phyloP scores from a whole-genome alignment of 2,113 vertebrate species.

The Circaetus cinerascens region DNA sequence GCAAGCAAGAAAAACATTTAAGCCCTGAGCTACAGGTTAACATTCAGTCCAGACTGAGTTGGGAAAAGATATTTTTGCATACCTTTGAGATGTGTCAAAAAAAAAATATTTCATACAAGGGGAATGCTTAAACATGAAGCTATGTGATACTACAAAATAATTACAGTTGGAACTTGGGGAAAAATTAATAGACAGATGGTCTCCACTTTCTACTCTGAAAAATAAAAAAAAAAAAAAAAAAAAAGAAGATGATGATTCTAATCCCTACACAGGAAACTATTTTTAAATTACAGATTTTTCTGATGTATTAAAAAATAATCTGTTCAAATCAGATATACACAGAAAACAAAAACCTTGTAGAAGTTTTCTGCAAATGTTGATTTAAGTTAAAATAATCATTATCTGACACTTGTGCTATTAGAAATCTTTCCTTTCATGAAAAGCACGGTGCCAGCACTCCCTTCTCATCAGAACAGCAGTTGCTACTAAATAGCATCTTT shows the following conservation, averaged over 20 bases:
- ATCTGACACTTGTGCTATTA: background rate
- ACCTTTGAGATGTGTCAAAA: background rate
- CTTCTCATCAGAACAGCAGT: background rate
- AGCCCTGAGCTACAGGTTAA: background rate
- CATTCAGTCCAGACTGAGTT: background rate
- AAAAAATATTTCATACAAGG: background rate
- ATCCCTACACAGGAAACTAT: background rate
- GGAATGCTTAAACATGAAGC: background rate
- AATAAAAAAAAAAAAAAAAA: background rate
- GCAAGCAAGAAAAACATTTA: background rate
- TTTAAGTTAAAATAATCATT: background rate
- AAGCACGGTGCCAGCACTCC: fast-evolving
- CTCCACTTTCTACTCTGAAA: background rate
- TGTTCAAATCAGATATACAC: background rate
- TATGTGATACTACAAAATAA: constrained; percentile 26
- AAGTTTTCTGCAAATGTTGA: background rate
- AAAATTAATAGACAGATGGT: constrained; percentile 34
- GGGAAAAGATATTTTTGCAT: background rate
- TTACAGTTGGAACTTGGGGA: background rate
- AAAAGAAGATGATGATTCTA: background rate
- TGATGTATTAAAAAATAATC: background rate
- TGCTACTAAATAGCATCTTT: background rate
- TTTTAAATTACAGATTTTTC: constrained; percentile 33
- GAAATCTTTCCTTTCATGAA: background rate
- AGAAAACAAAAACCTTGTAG: background rate